Percentiles rank a stretch among this genome's conserved stretches.
Conservation (phyloP, 1,140 invertebrate genomes). For the Drosophila bocqueti region DNA sequence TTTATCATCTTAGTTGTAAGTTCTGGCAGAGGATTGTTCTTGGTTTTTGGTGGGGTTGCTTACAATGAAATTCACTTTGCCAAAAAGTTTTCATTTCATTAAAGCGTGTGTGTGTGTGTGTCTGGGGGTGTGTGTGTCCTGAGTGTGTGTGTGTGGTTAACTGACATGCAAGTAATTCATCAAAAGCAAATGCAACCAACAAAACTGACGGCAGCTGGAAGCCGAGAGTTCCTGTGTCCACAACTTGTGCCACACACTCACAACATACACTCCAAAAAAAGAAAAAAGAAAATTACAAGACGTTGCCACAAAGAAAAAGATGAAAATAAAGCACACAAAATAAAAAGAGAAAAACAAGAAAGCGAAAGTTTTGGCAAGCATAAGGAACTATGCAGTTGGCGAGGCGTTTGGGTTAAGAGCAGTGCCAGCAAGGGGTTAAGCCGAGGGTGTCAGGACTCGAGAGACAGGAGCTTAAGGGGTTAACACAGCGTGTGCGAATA, state of each 20-base stretch:
- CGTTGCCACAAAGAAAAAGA: slow-evolving; percentile 51
- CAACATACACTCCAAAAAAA: slow-evolving; percentile 15
- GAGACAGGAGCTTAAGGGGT: slow-evolving; percentile 11
- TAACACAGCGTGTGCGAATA: slow-evolving; percentile 29
- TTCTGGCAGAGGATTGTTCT: slow-evolving; percentile 68
- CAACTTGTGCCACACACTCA: slow-evolving; percentile 44
- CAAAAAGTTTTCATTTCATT: slow-evolving; percentile 84
- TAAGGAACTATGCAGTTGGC: slow-evolving; percentile 38
- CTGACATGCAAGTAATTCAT: slow-evolving; percentile 68
- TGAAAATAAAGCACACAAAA: slow-evolving; percentile 14
- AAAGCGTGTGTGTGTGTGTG: slow-evolving; percentile 50
- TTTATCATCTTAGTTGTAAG: slow-evolving; percentile 62
- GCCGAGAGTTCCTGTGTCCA: slow-evolving; percentile 43
- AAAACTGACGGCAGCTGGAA: slow-evolving; percentile 46
- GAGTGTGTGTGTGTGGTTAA: slow-evolving; percentile 37
- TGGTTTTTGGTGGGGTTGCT: slow-evolving; percentile 36
- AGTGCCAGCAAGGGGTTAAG: slow-evolving; percentile 12
- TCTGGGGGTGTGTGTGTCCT: background rate
- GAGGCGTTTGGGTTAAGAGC: background rate
- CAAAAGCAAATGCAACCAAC: slow-evolving; percentile 75
- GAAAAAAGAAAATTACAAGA: slow-evolving; percentile 37
- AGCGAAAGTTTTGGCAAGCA: slow-evolving; percentile 50
- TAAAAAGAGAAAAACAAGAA: slow-evolving; percentile 19
- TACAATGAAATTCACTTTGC: slow-evolving; percentile 84
- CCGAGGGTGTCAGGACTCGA: background rate